phyloP scores from a whole-genome alignment of 1,140 invertebrate genomes.

The Lasaia peninsularis region DNA sequence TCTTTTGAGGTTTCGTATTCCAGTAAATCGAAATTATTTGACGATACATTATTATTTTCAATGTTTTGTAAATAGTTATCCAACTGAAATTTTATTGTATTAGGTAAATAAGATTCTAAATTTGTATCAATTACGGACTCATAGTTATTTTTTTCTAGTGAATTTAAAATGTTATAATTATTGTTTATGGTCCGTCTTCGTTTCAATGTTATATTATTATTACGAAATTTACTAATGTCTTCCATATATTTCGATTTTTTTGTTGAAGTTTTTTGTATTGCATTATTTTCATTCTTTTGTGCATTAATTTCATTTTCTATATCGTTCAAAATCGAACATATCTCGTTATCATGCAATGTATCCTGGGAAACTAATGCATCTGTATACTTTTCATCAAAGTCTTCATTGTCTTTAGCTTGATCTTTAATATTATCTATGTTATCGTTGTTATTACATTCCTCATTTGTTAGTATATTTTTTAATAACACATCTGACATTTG shows the following conservation, averaged over 20 bases:
- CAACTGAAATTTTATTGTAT: constrained; percentile 41
- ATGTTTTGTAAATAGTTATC: constrained; percentile 38
- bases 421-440: not conserved
- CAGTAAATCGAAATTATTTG: constrained; percentile 1
- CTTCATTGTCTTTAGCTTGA: not conserved
- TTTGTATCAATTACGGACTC: constrained; percentile 16
- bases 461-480: constrained; percentile 21
- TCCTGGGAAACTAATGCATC: constrained; percentile 27
- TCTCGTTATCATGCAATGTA: constrained; percentile 37
- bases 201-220: not conserved
- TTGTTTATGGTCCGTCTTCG: constrained; percentile 20
- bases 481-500: constrained; percentile 32
- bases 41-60: constrained; percentile 1
- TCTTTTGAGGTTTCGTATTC: constrained; percentile 14
- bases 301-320: constrained; percentile 56
- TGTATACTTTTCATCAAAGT: constrained; percentile 16
- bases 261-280: not conserved
- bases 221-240: constrained; percentile 7
- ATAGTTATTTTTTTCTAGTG: constrained; percentile 33
- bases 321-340: constrained; percentile 45
- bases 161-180: constrained; percentile 50
- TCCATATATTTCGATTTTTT: constrained; percentile 12
- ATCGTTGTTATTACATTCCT: constrained; percentile 1
- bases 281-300: constrained; percentile 10
- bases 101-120: constrained; percentile 36